Conservation (phyloP, 2,888 invertebrate species). For the Ditula angustiorana region DNA sequence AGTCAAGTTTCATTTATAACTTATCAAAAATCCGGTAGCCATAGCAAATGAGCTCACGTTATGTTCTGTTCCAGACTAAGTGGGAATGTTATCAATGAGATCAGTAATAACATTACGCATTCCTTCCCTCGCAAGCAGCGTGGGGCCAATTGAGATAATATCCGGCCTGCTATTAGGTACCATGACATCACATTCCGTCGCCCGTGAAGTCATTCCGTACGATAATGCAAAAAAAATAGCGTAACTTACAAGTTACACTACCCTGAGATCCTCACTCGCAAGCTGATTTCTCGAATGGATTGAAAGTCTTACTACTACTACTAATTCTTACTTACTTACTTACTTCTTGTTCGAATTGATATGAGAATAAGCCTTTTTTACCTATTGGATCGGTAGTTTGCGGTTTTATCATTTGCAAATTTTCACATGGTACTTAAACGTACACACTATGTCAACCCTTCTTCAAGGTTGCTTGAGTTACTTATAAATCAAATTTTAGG, state of each 20-base stretch:
- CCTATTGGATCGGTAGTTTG: no score
- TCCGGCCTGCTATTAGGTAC: slow-evolving; percentile 52
- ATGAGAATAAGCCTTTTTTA: no score
- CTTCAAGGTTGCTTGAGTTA: no score
- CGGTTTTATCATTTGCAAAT: no score
- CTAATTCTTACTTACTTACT: neutral
- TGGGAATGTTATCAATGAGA: slow-evolving; percentile 36
- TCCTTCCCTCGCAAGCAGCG: slow-evolving; percentile 39
- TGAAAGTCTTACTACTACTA: neutral
- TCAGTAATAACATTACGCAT: slow-evolving; percentile 37
- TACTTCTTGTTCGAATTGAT: no score
- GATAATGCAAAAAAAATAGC: slow-evolving; percentile 30
- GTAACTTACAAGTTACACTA: neutral
- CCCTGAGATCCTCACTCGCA: neutral
- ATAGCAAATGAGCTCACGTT: neutral
- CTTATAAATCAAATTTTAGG: no score
- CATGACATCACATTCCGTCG: slow-evolving; percentile 60
- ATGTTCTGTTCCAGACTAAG: slow-evolving; percentile 6
- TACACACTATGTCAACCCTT: no score
- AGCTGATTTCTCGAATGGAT: no score
- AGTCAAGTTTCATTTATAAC: no score
- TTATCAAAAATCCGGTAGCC: slow-evolving; percentile 6
- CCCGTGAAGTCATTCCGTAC: slow-evolving; percentile 57
- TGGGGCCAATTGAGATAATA: slow-evolving; percentile 64
- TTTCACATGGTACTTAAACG: no score